Percentiles rank a stretch among this genome's conserved stretches.
Evolutionary conservation across 2,797 vertebrate genomes (phyloP).

Genomic region (Bucorvus abyssinicus): DNA sequence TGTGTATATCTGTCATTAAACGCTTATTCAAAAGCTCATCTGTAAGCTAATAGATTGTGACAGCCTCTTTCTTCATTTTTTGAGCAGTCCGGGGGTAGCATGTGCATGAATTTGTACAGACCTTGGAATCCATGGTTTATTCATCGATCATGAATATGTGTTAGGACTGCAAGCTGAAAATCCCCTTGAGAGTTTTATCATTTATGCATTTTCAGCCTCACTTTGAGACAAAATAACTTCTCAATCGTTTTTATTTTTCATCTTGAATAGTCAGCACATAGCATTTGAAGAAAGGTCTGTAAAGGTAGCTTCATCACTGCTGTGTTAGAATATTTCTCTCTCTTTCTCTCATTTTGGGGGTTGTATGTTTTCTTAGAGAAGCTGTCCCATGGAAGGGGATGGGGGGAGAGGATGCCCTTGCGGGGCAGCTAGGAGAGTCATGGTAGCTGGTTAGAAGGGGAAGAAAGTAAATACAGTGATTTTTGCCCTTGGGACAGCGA

Average conservation of each 20-base stretch:
- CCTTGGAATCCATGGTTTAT: slow-evolving; percentile 40
- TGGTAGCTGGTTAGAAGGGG: not conserved
- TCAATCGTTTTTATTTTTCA: slow-evolving; percentile 28
- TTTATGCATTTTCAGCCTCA: slow-evolving; percentile 19
- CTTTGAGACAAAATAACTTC: slow-evolving; percentile 37
- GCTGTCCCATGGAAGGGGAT: not conserved
- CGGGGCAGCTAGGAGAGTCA: not conserved
- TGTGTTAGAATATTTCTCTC: not conserved
- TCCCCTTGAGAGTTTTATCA: slow-evolving; percentile 13
- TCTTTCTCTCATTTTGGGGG: not conserved
- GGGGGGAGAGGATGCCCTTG: not conserved
- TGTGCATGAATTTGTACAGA: not conserved
- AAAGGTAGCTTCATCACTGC: not conserved
- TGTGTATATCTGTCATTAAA: slow-evolving; percentile 7
- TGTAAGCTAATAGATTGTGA: not conserved
- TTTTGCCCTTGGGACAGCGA: not conserved
- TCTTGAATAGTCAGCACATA: not conserved
- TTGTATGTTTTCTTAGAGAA: not conserved
- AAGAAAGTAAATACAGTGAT: not conserved
- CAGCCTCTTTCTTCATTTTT: not conserved
- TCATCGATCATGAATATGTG: slow-evolving; percentile 34
- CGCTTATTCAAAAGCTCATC: not conserved
- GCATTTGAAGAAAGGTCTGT: not conserved
- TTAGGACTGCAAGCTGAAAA: slow-evolving; percentile 25
- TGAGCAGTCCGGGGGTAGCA: not conserved